Evolutionary conservation across 2,888 invertebrate species (phyloP).

Genomic region (Tigriopus californicus): DNA sequence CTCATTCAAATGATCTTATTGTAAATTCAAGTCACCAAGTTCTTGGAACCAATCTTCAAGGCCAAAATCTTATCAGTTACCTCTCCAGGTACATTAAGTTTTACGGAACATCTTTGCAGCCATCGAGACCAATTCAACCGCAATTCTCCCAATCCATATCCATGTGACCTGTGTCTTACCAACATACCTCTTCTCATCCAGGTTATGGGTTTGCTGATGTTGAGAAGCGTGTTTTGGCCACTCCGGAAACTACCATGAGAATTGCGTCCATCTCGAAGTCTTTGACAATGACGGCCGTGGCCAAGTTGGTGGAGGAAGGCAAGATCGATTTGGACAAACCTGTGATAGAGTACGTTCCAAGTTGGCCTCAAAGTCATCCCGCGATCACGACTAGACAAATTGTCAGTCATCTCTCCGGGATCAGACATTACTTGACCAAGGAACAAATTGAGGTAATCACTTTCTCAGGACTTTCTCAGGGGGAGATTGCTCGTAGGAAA

Average conservation of each 20-base stretch:
- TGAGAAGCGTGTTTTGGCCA: constrained; percentile 32
- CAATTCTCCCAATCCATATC: too few species aligned
- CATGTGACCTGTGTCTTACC: too few species aligned
- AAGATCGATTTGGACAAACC: constrained; percentile 35
- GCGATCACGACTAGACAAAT: constrained; percentile 34
- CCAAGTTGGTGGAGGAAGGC: constrained; percentile 32
- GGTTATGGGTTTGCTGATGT: constrained; percentile 36
- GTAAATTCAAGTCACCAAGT: too few species aligned
- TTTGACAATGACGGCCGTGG: constrained; percentile 35
- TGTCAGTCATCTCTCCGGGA: constrained; percentile 34
- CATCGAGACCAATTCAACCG: too few species aligned
- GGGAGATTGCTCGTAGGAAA: constrained; percentile 15
- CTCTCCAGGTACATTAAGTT: too few species aligned
- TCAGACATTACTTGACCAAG: constrained; percentile 32
- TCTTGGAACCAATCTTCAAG: too few species aligned
- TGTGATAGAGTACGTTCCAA: constrained; percentile 33
- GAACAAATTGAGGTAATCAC: constrained; percentile 22
- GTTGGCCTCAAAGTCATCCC: constrained; percentile 34
- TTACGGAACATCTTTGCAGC: too few species aligned
- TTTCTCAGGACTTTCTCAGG: constrained; percentile 6
- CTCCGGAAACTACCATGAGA: constrained; percentile 32
- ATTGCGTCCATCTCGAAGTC: constrained; percentile 41
- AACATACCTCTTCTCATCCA: constrained; percentile 19
- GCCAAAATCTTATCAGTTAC: too few species aligned
- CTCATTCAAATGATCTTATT: too few species aligned